Conservation (phyloP, 2,797 vertebrate genomes). For the Artibeus jamaicensis region DNA sequence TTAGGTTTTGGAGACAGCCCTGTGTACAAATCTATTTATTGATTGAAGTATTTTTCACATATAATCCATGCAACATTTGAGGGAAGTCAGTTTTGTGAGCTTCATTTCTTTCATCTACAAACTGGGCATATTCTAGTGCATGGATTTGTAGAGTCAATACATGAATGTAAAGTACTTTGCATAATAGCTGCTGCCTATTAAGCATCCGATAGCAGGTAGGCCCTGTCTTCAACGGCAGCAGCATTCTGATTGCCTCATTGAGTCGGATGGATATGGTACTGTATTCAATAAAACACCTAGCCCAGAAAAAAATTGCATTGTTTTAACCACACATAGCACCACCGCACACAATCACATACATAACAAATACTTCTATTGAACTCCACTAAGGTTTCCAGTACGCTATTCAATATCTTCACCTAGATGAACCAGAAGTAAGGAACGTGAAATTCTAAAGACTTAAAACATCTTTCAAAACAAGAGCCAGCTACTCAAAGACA, state of each 20-base stretch:
- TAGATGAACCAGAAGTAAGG: background rate
- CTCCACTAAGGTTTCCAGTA: background rate
- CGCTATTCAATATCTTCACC: background rate
- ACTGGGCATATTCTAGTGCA: no score
- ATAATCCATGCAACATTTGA: background rate
- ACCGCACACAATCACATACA: background rate
- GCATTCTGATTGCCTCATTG: background rate
- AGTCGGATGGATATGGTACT: background rate
- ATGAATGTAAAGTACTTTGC: background rate
- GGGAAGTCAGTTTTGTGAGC: background rate
- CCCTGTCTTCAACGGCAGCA: rapidly evolving
- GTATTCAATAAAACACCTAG: rapidly evolving
- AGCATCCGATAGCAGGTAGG: rapidly evolving
- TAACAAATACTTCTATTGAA: background rate
- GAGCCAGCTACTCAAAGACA: background rate
- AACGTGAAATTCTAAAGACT: background rate
- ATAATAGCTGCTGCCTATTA: rapidly evolving
- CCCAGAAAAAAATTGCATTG: background rate
- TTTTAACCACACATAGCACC: background rate
- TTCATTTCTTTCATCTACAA: background rate
- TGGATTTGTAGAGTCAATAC: background rate
- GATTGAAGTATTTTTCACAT: background rate
- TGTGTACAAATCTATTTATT: background rate
- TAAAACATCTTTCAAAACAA: background rate
- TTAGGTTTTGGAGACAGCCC: background rate